These are phyloP conservation scores for Alsophila aescularia DNA, from an alignment of 2,888 invertebrate species.

Conservation along the genomic window DNA sequence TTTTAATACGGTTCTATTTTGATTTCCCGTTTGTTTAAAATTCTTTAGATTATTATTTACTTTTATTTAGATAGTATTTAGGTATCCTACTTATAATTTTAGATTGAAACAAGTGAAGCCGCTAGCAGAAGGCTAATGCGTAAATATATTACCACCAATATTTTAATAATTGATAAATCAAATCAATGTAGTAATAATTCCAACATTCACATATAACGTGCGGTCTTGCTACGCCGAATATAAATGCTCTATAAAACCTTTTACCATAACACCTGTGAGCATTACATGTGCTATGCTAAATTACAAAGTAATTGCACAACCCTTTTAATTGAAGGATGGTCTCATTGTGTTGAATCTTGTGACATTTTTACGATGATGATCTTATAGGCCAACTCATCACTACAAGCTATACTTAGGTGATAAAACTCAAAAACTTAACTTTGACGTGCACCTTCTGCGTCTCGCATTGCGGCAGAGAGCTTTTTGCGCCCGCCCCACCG, in stretches of 20 bases:
- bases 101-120: not conserved
- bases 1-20: no score
- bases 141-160: not conserved
- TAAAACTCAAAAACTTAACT: not conserved
- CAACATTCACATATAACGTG: not conserved
- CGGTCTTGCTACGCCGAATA: constrained; percentile 13
- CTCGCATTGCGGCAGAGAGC: no score
- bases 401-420: not conserved
- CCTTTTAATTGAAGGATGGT: constrained; percentile 1
- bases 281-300: not conserved
- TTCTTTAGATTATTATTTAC: no score
- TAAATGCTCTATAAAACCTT: not conserved
- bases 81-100: not conserved
- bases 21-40: no score
- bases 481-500: no score
- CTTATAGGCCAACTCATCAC: not conserved
- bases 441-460: no score
- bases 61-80: no score
- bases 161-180: not conserved
- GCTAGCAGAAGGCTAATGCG: not conserved
- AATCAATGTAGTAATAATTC: not conserved
- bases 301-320: constrained; percentile 5
- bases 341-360: constrained; percentile 12
- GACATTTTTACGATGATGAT: constrained; percentile 19
- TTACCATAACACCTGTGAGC: not conserved